Conservation (phyloP, 2,888 invertebrate genomes). For the Acrobasis suavella region DNA sequence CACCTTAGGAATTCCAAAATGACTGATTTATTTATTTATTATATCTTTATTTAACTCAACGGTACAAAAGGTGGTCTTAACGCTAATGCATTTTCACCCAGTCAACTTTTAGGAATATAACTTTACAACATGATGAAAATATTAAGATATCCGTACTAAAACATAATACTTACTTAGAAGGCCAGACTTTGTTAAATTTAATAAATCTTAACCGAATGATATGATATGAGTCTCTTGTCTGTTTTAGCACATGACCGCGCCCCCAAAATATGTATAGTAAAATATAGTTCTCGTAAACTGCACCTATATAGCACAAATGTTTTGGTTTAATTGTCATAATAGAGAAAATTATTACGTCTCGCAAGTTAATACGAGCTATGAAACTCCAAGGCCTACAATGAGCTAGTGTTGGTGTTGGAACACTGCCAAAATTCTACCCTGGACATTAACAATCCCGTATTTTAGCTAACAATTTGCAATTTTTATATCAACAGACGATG, state of each 20-base stretch:
- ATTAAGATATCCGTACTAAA: too few relatives aligned
- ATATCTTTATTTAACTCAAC: too few relatives aligned
- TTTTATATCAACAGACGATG: constrained; percentile 40
- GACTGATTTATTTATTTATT: too few relatives aligned
- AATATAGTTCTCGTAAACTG: constrained; percentile 19
- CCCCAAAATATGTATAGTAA: constrained; percentile 23
- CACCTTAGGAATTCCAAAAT: too few relatives aligned
- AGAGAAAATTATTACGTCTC: constrained; percentile 42
- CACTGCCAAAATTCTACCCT: constrained; percentile 54
- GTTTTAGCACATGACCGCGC: not conserved
- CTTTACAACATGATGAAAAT: too few relatives aligned
- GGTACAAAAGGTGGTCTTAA: too few relatives aligned
- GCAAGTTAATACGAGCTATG: constrained; percentile 48
- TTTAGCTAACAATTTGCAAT: constrained; percentile 49
- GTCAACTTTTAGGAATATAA: too few relatives aligned
- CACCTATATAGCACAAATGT: constrained; percentile 17
- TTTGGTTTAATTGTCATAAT: constrained; percentile 33
- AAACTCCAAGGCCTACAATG: constrained; percentile 58
- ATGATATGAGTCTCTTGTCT: not conserved
- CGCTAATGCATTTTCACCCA: too few relatives aligned
- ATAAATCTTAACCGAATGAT: not conserved
- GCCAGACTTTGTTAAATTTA: not conserved
- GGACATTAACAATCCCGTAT: constrained; percentile 58
- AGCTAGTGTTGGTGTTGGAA: constrained; percentile 44
- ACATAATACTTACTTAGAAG: too few relatives aligned